phyloP scores from a whole-genome alignment of 2,797 vertebrate species.

The Coendou prehensilis region DNA sequence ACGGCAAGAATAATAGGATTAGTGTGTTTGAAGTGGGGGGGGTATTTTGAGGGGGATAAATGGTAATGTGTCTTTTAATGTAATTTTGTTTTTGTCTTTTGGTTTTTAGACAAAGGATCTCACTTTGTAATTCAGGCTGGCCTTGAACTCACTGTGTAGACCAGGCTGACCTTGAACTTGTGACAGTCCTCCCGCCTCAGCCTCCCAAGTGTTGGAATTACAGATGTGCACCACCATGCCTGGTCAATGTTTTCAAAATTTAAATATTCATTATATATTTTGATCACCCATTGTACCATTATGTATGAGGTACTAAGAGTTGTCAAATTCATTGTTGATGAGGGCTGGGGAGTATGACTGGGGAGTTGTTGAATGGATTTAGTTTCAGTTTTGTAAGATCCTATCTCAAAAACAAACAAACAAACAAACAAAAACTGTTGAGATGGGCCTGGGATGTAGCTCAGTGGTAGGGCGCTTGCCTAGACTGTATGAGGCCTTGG shows the following conservation, averaged over 20 bases:
- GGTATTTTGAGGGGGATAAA: background rate
- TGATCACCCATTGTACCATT: background rate
- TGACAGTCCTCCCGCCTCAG: background rate
- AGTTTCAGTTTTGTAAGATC: slow-evolving; percentile 20
- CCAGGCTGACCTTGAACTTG: background rate
- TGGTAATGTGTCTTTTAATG: background rate
- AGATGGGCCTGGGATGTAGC: background rate
- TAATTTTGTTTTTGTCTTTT: background rate
- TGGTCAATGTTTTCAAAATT: background rate
- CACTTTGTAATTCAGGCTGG: background rate
- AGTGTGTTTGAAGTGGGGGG: background rate
- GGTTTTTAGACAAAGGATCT: background rate
- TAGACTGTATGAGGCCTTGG: background rate
- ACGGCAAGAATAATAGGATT: background rate
- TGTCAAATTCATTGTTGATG: background rate
- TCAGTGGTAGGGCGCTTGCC: background rate
- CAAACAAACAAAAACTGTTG: background rate
- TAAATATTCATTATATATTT: background rate
- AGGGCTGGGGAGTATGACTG: background rate
- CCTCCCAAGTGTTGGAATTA: background rate
- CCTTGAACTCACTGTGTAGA: background rate
- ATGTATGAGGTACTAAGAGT: background rate
- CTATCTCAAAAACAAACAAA: background rate
- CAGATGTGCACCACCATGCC: background rate
- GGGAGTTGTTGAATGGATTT: background rate